Evolutionary conservation across 2,888 invertebrate species (phyloP).

Genomic region (Drosophila pullipes): DNA sequence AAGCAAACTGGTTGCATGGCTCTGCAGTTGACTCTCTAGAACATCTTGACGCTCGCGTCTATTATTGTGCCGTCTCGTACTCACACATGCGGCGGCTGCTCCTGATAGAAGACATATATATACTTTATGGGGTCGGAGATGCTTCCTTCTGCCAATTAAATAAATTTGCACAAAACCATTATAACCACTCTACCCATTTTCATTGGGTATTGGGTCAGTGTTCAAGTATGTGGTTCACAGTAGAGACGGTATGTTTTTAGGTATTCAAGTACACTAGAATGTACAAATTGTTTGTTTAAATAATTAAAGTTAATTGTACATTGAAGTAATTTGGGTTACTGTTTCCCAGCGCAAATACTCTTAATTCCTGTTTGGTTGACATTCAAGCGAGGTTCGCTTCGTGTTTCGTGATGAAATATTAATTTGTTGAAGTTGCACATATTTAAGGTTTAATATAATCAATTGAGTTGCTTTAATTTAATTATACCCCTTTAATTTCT

Average conservation of each 20-base stretch:
- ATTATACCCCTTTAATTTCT: not conserved
- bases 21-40: too few species aligned
- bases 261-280: not conserved
- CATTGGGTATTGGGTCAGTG: not conserved
- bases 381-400: not conserved
- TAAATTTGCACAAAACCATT: not conserved
- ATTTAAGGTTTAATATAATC: not conserved
- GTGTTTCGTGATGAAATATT: not conserved
- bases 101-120: not conserved
- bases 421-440: not conserved
- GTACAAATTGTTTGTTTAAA: slow-evolving; percentile 3
- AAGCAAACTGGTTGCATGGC: too few species aligned
- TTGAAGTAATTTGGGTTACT: not conserved
- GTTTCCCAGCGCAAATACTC: not conserved
- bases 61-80: too few species aligned
- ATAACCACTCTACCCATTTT: not conserved
- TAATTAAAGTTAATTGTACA: not conserved
- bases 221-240: not conserved
- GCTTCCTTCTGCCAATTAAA: not conserved
- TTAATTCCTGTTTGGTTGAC: not conserved
- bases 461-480: not conserved
- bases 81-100: too few species aligned
- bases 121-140: not conserved
- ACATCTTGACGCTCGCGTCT: too few species aligned
- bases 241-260: not conserved